phyloP scores from a whole-genome alignment of 2,888 invertebrate genomes.

The Tipula helvola region DNA sequence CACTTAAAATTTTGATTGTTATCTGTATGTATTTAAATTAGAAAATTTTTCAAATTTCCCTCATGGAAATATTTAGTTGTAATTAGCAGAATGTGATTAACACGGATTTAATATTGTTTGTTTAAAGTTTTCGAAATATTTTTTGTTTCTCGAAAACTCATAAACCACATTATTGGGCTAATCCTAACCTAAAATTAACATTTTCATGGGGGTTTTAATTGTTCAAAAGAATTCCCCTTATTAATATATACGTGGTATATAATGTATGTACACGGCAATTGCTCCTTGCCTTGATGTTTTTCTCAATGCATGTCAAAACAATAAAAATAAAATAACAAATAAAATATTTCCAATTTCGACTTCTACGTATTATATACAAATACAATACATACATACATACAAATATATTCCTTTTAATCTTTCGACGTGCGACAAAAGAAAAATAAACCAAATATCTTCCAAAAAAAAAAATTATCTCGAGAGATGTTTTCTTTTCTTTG shows the following conservation, averaged over 20 bases:
- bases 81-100: not conserved
- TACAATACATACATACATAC: not conserved
- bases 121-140: not conserved
- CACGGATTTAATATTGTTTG: not conserved
- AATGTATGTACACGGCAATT: not conserved
- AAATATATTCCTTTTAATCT: not conserved
- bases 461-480: not conserved
- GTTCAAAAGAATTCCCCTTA: not conserved
- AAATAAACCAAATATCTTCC: not conserved
- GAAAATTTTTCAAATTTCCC: not conserved
- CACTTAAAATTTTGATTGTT: not conserved
- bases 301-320: not conserved
- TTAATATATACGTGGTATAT: not conserved
- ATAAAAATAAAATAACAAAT: not conserved
- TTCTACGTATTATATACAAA: not conserved
- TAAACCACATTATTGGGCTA: not conserved
- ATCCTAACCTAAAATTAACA: not conserved
- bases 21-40: not conserved
- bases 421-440: not conserved
- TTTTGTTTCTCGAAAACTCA: not conserved
- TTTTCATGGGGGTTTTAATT: not conserved
- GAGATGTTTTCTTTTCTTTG: not conserved
- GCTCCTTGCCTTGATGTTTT: not conserved
- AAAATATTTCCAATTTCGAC: not conserved
- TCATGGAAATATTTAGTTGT: not conserved